Conservation (phyloP, 2,113 vertebrate genomes). For the Cinclus cinclus region DNA sequence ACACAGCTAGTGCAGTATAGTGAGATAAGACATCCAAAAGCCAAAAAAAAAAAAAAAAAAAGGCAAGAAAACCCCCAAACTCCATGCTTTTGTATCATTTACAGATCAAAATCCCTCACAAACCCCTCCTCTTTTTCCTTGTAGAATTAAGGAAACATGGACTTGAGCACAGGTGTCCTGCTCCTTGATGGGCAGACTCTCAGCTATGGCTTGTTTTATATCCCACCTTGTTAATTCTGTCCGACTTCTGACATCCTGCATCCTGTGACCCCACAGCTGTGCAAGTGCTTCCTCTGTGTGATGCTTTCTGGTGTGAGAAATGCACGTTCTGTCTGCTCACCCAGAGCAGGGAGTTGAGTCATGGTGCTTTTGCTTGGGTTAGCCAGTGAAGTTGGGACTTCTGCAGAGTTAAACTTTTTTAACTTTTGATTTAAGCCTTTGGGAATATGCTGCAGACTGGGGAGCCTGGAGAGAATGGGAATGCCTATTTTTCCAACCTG, state of each 20-base stretch:
- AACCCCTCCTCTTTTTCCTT: rapidly evolving
- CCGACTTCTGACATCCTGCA: neutral
- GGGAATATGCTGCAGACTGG: neutral
- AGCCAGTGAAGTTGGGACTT: neutral
- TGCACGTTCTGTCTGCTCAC: neutral
- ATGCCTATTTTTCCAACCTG: slow-evolving; percentile 7
- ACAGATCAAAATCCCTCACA: neutral
- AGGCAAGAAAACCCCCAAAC: neutral
- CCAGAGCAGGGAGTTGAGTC: neutral
- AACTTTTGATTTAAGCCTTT: neutral
- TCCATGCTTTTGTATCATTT: neutral
- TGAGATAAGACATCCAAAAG: neutral
- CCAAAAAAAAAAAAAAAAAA: neutral
- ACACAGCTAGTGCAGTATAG: neutral
- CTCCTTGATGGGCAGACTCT: neutral
- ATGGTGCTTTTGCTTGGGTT: neutral
- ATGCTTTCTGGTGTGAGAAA: neutral
- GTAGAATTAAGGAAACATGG: neutral
- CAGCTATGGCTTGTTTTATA: neutral
- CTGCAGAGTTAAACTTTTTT: neutral
- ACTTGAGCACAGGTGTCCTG: neutral
- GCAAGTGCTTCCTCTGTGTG: neutral
- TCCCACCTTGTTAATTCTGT: neutral
- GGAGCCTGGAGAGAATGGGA: neutral
- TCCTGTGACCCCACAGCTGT: neutral